These are phyloP conservation scores for Seriola dumerili DNA, from an alignment of 2,113 vertebrate species.

Conservation along the genomic window DNA sequence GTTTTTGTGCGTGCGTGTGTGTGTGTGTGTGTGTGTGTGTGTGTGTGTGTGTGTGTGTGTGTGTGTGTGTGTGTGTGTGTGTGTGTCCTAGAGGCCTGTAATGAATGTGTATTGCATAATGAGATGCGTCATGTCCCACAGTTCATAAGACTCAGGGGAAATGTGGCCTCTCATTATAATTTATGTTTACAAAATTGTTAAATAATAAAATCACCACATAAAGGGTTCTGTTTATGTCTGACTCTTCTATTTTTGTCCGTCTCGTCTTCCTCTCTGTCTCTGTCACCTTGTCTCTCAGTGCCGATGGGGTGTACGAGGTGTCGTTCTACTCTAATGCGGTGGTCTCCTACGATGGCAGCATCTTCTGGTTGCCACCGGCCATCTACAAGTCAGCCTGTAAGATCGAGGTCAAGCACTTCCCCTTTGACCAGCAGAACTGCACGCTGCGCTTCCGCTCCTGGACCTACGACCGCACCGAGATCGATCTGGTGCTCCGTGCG, in stretches of 20 bases:
- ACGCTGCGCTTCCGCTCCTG: constrained; percentile 97
- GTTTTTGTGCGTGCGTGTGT: constrained; percentile 2
- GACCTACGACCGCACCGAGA: constrained; percentile 96
- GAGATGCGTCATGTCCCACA: constrained; percentile 27
- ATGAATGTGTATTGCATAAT: constrained; percentile 30
- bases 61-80: constrained; percentile 24
- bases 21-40: constrained; percentile 28
- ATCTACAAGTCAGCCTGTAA: constrained; percentile 98
- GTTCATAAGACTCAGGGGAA: constrained; percentile 22
- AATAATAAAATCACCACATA: background rate
- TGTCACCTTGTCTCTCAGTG: constrained; percentile 79
- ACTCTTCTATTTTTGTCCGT: constrained; percentile 10
- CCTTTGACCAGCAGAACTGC: constrained; percentile 98
- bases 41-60: constrained; percentile 5
- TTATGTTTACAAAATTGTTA: background rate
- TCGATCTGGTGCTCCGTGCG: constrained; percentile 92
- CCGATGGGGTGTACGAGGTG: constrained; percentile 97
- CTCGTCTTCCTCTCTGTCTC: constrained; percentile 2
- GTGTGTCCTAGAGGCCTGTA: constrained; percentile 11
- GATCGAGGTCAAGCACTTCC: constrained; percentile 97
- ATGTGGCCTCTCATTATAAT: constrained; percentile 12
- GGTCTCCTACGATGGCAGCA: constrained; percentile 95
- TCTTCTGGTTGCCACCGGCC: constrained; percentile 96
- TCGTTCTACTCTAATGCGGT: constrained; percentile 98
- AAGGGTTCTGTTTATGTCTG: constrained; percentile 20